phyloP scores from a whole-genome alignment of 2,888 invertebrate species.

The Rugalucina vietnamica region DNA sequence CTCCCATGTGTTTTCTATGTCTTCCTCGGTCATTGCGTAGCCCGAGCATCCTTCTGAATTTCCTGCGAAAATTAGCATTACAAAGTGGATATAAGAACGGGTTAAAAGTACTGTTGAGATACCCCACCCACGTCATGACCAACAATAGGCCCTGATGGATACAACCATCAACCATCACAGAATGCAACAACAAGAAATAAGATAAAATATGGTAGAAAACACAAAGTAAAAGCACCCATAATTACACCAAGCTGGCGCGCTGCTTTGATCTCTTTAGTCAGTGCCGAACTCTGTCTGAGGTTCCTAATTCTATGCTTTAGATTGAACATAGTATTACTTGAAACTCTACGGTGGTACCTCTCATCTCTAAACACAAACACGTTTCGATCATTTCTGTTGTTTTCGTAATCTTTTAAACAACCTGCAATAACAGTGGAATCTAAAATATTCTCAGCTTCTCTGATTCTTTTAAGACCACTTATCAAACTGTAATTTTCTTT shows the following conservation, averaged over 20 bases:
- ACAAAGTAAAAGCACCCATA: conserved; percentile 86
- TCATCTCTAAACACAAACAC: conserved; percentile 70
- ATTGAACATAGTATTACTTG: conserved; percentile 68
- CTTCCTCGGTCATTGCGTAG: conserved; percentile 52
- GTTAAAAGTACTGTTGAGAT: conserved; percentile 85
- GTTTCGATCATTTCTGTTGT: conserved; percentile 39
- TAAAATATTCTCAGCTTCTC: conserved; percentile 68
- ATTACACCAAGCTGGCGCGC: conserved; percentile 87
- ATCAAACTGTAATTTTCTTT: conserved; percentile 68
- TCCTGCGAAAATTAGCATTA: conserved; percentile 85
- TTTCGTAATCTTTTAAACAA: conserved; percentile 44
- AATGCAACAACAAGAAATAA: conserved; percentile 86
- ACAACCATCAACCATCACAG: conserved; percentile 85
- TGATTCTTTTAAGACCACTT: conserved; percentile 67
- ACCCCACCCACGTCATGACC: conserved; percentile 85
- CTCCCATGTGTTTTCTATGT: conserved; percentile 44
- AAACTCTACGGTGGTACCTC: conserved; percentile 61
- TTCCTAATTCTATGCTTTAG: conserved; percentile 72
- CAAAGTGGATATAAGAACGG: conserved; percentile 85
- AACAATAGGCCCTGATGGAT: conserved; percentile 84
- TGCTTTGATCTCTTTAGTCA: conserved; percentile 85
- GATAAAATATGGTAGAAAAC: conserved; percentile 87
- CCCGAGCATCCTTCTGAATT: conserved; percentile 80
- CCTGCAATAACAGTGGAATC: conserved; percentile 70
- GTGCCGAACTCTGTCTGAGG: conserved; percentile 77